These are phyloP conservation scores for Andrena trimmerana DNA, from an alignment of 2,888 invertebrate genomes.

Conservation along the genomic window DNA sequence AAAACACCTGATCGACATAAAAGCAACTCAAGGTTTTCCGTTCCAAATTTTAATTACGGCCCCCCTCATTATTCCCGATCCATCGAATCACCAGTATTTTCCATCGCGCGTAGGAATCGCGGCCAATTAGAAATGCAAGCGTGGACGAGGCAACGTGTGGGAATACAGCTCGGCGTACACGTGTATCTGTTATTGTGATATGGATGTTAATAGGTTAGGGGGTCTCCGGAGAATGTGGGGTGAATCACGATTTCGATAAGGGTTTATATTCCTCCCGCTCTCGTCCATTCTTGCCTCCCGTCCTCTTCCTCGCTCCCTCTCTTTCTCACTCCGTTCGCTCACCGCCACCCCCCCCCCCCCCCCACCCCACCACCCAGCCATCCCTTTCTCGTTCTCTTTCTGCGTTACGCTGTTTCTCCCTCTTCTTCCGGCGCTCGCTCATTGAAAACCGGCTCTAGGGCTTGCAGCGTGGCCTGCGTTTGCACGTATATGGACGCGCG, in stretches of 20 bases:
- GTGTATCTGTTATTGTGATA: conserved; percentile 82
- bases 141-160: conserved; percentile 62
- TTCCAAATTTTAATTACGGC: neutral
- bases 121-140: conserved; percentile 62
- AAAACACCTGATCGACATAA: neutral
- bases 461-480: conserved; percentile 58
- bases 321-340: conserved; percentile 40
- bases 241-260: conserved; percentile 83
- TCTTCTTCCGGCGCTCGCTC: conserved; percentile 69
- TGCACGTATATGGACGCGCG: too few relatives aligned
- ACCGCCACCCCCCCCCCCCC: conserved; percentile 40
- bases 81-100: conserved; percentile 30
- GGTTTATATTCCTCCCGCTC: conserved; percentile 78
- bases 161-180: conserved; percentile 71
- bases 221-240: conserved; percentile 82
- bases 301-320: conserved; percentile 39
- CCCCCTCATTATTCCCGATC: too few relatives aligned
- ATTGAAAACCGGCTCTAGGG: conserved; percentile 77
- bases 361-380: conserved; percentile 29
- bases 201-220: conserved; percentile 84
- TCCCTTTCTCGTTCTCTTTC: conserved; percentile 49
- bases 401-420: conserved; percentile 63
- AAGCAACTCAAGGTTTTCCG: neutral
- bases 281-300: conserved; percentile 60
- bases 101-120: conserved; percentile 33